These are phyloP conservation scores for Eremophila alpestris DNA, from an alignment of 2,797 vertebrate species.

Conservation along the genomic window DNA sequence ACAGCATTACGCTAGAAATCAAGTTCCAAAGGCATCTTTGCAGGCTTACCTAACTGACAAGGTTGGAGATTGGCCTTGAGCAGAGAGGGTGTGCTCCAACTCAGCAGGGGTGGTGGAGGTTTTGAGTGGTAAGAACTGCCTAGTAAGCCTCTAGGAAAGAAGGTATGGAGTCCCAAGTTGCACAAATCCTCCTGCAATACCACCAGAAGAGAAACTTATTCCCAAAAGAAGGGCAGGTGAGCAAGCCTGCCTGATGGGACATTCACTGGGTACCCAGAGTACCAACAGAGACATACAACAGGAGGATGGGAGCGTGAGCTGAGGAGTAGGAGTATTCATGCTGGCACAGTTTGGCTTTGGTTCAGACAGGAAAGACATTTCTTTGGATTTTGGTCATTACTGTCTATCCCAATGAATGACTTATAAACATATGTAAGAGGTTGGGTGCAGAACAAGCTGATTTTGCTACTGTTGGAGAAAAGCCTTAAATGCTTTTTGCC, in stretches of 20 bases:
- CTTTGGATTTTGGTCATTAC: not conserved
- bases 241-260: slow-evolving; percentile 56
- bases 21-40: slow-evolving; percentile 64
- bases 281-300: slow-evolving; percentile 16
- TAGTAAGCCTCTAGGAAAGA: slow-evolving; percentile 70
- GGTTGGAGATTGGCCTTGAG: slow-evolving; percentile 69
- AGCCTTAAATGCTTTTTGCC: slow-evolving; percentile 29
- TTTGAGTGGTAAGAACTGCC: slow-evolving; percentile 69
- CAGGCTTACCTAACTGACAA: slow-evolving; percentile 71
- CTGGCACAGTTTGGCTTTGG: not conserved
- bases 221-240: slow-evolving; percentile 65
- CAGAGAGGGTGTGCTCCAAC: slow-evolving; percentile 67
- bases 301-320: slow-evolving; percentile 16
- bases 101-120: slow-evolving; percentile 65
- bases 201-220: slow-evolving; percentile 70
- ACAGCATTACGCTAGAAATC: slow-evolving; percentile 50
- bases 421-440: not conserved
- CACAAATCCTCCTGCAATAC: slow-evolving; percentile 73
- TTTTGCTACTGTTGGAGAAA: slow-evolving; percentile 16
- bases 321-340: slow-evolving; percentile 9
- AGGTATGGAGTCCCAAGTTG: slow-evolving; percentile 64
- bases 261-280: slow-evolving; percentile 29
- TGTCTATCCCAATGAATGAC: not conserved
- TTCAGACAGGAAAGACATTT: slow-evolving; percentile 29
- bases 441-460: not conserved